Percentiles rank a stretch among this genome's conserved stretches.
These are phyloP conservation scores for Dufourea novaeangliae DNA, from an alignment of 1,140 invertebrate genomes.

Conservation along the genomic window DNA sequence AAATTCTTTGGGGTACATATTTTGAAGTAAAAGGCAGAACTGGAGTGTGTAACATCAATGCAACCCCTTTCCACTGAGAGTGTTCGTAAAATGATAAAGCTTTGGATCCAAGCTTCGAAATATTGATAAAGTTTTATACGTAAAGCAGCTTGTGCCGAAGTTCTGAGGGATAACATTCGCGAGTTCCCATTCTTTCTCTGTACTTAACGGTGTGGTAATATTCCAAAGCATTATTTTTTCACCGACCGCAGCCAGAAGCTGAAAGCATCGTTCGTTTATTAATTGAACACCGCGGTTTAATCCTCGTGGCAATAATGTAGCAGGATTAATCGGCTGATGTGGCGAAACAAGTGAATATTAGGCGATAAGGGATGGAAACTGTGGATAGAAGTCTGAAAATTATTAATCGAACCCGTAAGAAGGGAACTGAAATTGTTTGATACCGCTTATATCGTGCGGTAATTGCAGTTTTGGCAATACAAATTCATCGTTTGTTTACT, in stretches of 20 bases:
- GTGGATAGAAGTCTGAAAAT: too few relatives aligned
- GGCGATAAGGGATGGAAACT: too few relatives aligned
- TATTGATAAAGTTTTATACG: conserved; percentile 28
- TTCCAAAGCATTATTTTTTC: conserved; percentile 36
- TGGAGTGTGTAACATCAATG: not conserved
- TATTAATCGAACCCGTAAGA: too few relatives aligned
- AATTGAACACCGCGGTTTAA: not conserved
- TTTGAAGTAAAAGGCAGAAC: too few relatives aligned
- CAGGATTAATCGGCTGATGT: not conserved
- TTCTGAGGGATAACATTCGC: conserved; percentile 15
- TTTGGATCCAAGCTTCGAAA: not conserved
- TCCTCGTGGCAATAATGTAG: conserved; percentile 18
- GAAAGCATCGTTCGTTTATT: conserved; percentile 35
- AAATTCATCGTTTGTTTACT: too few relatives aligned
- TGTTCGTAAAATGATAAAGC: not conserved
- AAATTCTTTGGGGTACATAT: too few relatives aligned
- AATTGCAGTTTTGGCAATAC: too few relatives aligned
- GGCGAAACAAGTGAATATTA: fast-evolving
- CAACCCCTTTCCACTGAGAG: not conserved
- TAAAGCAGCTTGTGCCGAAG: conserved; percentile 28
- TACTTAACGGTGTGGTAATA: conserved; percentile 35
- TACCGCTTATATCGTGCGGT: too few relatives aligned
- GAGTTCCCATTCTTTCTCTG: not conserved
- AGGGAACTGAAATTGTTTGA: too few relatives aligned
- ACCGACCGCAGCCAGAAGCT: conserved; percentile 5